Evolutionary conservation across 2,797 vertebrate genomes (phyloP).

Genomic region (Potorous gilbertii): DNA sequence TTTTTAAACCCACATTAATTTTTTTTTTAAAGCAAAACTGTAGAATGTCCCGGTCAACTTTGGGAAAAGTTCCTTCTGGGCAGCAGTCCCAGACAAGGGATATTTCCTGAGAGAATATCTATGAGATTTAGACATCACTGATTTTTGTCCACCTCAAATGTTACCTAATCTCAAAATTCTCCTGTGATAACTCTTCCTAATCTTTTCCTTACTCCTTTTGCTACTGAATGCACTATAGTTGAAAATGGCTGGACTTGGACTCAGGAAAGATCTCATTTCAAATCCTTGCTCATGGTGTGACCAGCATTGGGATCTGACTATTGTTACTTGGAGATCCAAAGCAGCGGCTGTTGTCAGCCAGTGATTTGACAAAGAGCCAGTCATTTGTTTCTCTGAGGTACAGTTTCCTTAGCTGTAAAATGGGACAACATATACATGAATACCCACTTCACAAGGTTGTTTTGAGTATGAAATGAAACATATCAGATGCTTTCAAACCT

Average conservation of each 20-base stretch:
- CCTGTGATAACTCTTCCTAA: background rate
- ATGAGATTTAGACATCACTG: background rate
- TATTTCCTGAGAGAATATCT: background rate
- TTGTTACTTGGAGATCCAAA: background rate
- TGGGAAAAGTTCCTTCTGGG: background rate
- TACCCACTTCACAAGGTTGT: background rate
- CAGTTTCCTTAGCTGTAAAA: background rate
- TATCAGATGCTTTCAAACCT: background rate
- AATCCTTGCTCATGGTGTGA: background rate
- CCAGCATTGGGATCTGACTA: background rate
- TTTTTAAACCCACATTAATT: background rate
- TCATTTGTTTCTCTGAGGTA: background rate
- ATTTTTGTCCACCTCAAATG: background rate
- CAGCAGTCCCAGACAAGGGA: background rate
- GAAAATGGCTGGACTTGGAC: background rate
- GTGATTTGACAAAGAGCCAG: background rate
- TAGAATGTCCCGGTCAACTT: background rate
- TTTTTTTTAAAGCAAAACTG: background rate
- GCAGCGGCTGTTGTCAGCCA: background rate
- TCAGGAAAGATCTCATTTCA: background rate
- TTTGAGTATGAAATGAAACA: background rate
- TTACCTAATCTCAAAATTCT: background rate
- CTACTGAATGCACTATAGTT: background rate
- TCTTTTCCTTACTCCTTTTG: background rate
- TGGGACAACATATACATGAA: background rate